Evolutionary conservation across 2,888 invertebrate genomes (phyloP).

Genomic region (Hypsopygia costalis): DNA sequence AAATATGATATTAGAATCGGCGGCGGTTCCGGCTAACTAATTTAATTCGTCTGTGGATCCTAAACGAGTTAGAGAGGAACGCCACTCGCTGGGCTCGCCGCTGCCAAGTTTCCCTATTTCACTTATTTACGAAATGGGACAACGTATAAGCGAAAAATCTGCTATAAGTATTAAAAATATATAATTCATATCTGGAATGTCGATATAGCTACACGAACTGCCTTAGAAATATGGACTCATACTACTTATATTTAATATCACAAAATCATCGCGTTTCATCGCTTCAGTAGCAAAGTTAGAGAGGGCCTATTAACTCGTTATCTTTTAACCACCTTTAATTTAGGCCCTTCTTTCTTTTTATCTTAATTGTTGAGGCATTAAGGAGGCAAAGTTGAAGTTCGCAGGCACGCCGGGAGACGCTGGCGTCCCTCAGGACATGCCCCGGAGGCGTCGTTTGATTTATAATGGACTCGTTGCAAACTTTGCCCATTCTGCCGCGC

Average conservation of each 20-base stretch:
- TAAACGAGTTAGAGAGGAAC: constrained; percentile 61
- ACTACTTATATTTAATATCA: constrained; percentile 1
- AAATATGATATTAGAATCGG: constrained; percentile 74
- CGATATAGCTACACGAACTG: too few relatives aligned
- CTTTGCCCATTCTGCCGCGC: constrained; percentile 74
- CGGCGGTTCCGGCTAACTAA: constrained; percentile 66
- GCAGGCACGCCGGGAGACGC: constrained; percentile 65
- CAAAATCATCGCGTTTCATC: constrained; percentile 30
- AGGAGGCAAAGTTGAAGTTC: constrained; percentile 74
- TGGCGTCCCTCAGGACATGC: constrained; percentile 76
- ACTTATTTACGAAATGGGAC: not conserved
- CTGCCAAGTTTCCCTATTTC: not conserved
- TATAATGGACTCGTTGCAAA: constrained; percentile 80
- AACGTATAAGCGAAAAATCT: not conserved
- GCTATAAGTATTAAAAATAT: too few relatives aligned
- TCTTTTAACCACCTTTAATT: constrained; percentile 79
- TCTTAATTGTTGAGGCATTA: constrained; percentile 79
- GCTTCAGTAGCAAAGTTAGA: constrained; percentile 51
- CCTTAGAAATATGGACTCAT: too few relatives aligned
- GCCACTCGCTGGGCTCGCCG: constrained; percentile 12
- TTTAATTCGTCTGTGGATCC: constrained; percentile 70
- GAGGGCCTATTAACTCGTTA: constrained; percentile 74
- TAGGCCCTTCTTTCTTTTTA: constrained; percentile 77
- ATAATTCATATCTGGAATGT: too few relatives aligned
- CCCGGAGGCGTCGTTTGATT: constrained; percentile 79